Evolutionary conservation across 2,113 vertebrate species (phyloP), one percentile per base, ranked within the genome.

Genomic region (Anoplopoma fimbria): DNA sequence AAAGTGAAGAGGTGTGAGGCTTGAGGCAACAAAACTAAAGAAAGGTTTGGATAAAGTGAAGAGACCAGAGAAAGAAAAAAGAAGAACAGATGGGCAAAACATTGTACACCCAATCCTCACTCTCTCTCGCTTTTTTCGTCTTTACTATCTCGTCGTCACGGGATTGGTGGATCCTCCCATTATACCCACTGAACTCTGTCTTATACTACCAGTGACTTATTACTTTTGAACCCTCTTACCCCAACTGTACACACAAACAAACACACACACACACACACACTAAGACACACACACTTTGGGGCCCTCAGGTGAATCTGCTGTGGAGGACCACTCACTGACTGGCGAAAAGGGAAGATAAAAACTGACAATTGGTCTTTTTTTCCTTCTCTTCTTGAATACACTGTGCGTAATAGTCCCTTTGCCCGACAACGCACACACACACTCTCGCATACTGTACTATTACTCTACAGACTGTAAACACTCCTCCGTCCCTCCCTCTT

Each of bases 361-460:
- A 81, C 53, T 69, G 62, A 84, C 65, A 78, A 55, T 36, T 55
- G 19, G 29, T 73, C 36, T 47, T 83, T 61, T 69, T 69, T 29
- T 62, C 65, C 4, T 63, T 76, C 63, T 70, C 31, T 38, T 77
- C 81, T 57, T 63, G 31, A 27, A 70, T 88, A 82, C 88, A 93
- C 88, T 93, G 92, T 88, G 87, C 77, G 45, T 82, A 86, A 70
- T 79, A 76, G 9, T 57, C 68, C 27, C 49, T 75, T 17, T 17
- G 57, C 31, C 9, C 25, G 9, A 7, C 64, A 25, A 68, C 33
- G 69, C 23, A 77, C 21, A 69, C 82, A 76, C 45, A 69, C 51
- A 80, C 76, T 40, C 13, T 45, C 63, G 61, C 74, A 34, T 23
- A 70, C 68, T 14, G 40, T 79, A 67, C 53, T 68, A 31, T 38